Base-by-base conservation (phyloP, 2,113 vertebrate species). In the Cercopithecus mona region DNA sequence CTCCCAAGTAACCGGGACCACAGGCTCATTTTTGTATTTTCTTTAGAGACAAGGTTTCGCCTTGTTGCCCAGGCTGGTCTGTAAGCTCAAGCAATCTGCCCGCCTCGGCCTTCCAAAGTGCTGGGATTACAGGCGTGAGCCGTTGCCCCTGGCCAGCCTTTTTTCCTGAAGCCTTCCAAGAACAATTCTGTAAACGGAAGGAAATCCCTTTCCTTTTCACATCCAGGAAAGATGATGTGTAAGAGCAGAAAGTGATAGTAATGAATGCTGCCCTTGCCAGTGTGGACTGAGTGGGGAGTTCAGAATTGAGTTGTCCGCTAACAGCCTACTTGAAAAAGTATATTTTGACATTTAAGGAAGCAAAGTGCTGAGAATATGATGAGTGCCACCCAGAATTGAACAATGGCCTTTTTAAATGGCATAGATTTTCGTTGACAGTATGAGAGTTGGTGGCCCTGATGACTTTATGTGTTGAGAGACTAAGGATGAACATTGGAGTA, bases 351-450 rank as follows among this genome's bases (percentile, higher is more conserved):
- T 76, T 73, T 61, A 17, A 50, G 45, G 81, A 13, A 79, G 35
- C 2, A 11, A 17, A 45, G 52, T 35, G 32, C 85, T 14, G 73
- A 59, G 23, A 38, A 12, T 75, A 9, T 52, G 32, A 17, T 6
- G 7, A 9, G 61, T 14, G 8, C 76, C 18, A 8, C 52, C 30
- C 10, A 2, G 43, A 27, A 18, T 11, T 22, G 55, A 78, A 55
- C 32, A 7, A 38, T 22, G 38, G 8, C 72, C 59, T 59, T 45
- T 61, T 9, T 7, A 73, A 27, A 40, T 17, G 14, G 8, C 2
- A 5, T 5, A 3, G 8, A 11, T n/a, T 89, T 11, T 40, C 18
- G 5, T 3, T 4, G 17, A 30, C 6, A 1, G 17, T 20, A 2
- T 8, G 17, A 16, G 30, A 6, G 16, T 22, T 2, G 12, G 48